These are phyloP conservation scores for Phrynocephalus versicolor DNA, from an alignment of 2,113 vertebrate species.

Conservation along the genomic window DNA sequence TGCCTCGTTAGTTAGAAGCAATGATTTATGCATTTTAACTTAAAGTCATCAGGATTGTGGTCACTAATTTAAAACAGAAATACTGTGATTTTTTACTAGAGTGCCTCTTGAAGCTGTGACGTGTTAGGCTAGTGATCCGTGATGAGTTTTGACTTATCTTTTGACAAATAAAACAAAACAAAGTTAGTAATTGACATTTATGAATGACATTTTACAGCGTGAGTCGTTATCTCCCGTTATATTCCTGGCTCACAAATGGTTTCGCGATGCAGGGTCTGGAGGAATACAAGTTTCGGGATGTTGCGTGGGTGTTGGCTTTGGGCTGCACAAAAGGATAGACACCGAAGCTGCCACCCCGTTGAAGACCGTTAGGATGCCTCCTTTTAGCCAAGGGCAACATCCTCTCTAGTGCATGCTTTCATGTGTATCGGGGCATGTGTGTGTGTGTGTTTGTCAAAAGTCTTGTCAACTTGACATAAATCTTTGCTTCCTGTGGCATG, in stretches of 20 bases:
- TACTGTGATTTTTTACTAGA: neutral
- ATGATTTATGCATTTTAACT: no score
- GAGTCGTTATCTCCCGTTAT: neutral
- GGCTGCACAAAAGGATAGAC: neutral
- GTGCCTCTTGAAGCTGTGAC: neutral
- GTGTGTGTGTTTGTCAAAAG: neutral
- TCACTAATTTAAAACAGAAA: neutral
- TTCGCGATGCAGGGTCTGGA: neutral
- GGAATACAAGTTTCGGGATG: no score
- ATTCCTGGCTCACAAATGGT: neutral
- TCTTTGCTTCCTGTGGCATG: neutral
- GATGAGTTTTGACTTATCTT: neutral
- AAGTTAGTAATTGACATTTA: neutral
- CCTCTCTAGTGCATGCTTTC: no score
- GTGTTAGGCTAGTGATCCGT: neutral
- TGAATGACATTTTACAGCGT: neutral
- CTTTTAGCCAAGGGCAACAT: no score
- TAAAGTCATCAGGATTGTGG: no score
- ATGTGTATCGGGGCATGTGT: neutral
- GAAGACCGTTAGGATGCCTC: neutral
- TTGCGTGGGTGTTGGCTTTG: neutral
- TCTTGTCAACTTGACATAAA: rapidly evolving
- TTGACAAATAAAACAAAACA: neutral
- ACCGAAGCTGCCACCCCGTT: neutral
- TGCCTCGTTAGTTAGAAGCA: no score